Conservation (phyloP, 2,797 vertebrate species). For the Manis crassicaudata region DNA sequence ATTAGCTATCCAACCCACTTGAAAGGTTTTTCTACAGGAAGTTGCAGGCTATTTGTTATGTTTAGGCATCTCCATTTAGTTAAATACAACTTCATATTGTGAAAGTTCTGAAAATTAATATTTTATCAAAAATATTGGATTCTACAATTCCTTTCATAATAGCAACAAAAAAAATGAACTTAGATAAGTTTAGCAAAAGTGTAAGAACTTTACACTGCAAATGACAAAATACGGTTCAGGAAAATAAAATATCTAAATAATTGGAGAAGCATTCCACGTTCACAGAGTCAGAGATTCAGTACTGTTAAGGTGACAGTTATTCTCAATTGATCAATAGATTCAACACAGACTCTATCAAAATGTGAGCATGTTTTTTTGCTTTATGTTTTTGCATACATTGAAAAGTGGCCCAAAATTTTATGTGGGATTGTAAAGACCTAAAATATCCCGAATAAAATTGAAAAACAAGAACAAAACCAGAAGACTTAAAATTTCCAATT, state of each 20-base stretch:
- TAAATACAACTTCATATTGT: background rate
- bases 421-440: background rate
- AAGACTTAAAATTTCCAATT: background rate
- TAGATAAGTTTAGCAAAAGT: background rate
- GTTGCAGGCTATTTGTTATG: background rate
- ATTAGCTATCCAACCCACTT: background rate
- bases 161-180: background rate
- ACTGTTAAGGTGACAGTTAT: background rate
- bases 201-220: background rate
- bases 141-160: background rate
- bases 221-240: background rate
- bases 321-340: background rate
- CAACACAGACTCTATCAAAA: background rate
- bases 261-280: background rate
- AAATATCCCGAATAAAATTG: background rate
- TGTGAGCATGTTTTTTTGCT: background rate
- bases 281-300: background rate
- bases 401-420: background rate
- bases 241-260: background rate
- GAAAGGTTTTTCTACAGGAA: background rate
- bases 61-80: background rate
- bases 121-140: background rate
- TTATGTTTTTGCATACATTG: background rate
- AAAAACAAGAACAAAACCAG: background rate
- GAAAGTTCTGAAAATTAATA: background rate